Base-by-base conservation (phyloP, 2,113 vertebrate genomes). In the Zeus faber region DNA sequence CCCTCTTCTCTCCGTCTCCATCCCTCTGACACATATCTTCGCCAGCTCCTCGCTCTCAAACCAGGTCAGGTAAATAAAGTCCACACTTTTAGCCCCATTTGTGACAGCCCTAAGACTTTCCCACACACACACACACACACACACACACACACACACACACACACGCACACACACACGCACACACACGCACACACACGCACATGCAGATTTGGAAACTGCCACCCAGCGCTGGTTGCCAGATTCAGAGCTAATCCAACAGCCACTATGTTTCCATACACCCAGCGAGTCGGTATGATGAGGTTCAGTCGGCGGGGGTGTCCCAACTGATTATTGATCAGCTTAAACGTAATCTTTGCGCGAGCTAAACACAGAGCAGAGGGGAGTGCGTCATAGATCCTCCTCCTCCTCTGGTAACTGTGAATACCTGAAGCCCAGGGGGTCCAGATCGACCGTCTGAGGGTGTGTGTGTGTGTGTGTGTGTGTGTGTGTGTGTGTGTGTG, bases 31-130 rank as follows among this genome's bases (percentile, higher is more conserved):
- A 26, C 49, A 61, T 65, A 67, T 79, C 67, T 64, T 26, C 63
- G 21, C 65, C 46, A 54, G 65, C 73, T 78, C 45, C 79, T 66
- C 60, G 55, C 58, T 67, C 75, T 67, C 39, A 56, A 86, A 83
- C 63, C 67, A 72, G 65, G 74, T 87, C 77, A 86, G 80, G 76
- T 84, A 85, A 81, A 84, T 82, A 72, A 82, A 84, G 70, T 74
- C 62, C 45, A 54, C 11, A 6, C 63, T 58, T 83, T 85, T 72
- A 85, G 64, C 80, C 70, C 81, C 58, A 79, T 81, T 81, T 76
- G 53, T 77, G 70, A 68, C 64, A 77, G 60, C 50, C 51, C 72
- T 29, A 64, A 54, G 27, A 49, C 54, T 55, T 52, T n/a, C 23
- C 46, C 64, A 64, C 49, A 44, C 29, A 51, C 14, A 51, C 54